Conservation (phyloP, 2,888 invertebrate species). For the Lithophane ornitopus region DNA sequence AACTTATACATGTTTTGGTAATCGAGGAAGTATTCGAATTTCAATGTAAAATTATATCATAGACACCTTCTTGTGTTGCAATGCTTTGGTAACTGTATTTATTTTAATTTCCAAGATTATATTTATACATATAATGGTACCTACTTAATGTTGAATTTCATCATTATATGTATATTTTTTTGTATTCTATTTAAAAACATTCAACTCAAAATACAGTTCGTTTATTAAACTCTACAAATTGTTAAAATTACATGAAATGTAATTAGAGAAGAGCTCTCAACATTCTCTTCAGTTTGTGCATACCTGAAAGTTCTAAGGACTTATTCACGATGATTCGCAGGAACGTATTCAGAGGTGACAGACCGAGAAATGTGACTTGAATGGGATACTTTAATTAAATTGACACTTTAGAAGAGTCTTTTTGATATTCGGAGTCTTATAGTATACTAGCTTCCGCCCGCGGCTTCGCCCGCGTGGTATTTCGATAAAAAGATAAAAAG, state of each 20-base stretch:
- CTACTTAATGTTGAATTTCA: background rate
- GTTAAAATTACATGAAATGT: slow-evolving; percentile 25
- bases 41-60: too few relatives aligned
- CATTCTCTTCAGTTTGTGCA: slow-evolving; percentile 36
- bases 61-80: too few relatives aligned
- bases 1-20: too few relatives aligned
- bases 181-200: background rate
- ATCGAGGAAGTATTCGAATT: too few relatives aligned
- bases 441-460: too few relatives aligned
- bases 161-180: background rate
- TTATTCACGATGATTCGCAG: slow-evolving; percentile 16
- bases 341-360: slow-evolving; percentile 28
- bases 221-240: background rate
- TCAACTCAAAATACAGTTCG: background rate
- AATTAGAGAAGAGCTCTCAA: slow-evolving; percentile 30
- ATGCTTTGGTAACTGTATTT: background rate
- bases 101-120: too few relatives aligned
- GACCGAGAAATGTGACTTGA: slow-evolving; percentile 17
- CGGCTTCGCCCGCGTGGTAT: too few relatives aligned
- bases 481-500: too few relatives aligned
- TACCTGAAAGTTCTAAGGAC: slow-evolving; percentile 39
- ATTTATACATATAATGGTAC: too few relatives aligned
- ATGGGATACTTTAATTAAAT: slow-evolving; percentile 41
- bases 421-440: background rate
- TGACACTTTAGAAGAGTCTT: background rate